These are phyloP conservation scores for Odocoileus virginianus DNA, from an alignment of 2,113 vertebrate genomes.

Conservation along the genomic window DNA sequence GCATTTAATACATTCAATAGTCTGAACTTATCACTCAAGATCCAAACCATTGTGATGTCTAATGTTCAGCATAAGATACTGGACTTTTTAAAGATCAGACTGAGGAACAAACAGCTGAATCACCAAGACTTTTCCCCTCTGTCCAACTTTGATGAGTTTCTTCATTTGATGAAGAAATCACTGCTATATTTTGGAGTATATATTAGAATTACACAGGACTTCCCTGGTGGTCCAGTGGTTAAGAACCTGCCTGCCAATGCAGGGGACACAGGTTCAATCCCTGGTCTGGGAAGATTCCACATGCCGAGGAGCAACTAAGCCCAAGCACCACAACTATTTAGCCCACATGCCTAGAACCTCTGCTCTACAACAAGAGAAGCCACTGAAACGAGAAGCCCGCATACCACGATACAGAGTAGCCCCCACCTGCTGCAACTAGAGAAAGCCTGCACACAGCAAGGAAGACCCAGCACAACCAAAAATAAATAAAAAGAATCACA, in stretches of 20 bases:
- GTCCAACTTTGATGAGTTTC: background rate
- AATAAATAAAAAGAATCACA: background rate
- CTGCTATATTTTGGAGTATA: background rate
- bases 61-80: background rate
- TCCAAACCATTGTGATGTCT: constrained; percentile 10
- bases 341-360: background rate
- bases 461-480: background rate
- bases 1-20: background rate
- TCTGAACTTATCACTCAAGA: background rate
- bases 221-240: background rate
- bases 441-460: background rate
- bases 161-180: background rate
- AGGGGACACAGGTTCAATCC: background rate
- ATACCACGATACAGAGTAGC: background rate
- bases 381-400: background rate
- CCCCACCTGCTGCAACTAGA: background rate
- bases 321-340: background rate
- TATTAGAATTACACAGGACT: background rate
- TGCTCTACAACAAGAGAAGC: background rate
- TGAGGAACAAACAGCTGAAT: background rate
- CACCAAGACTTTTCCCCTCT: background rate
- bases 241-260: background rate
- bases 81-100: background rate
- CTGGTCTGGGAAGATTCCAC: background rate
- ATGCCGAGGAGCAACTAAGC: background rate